Base-by-base conservation (phyloP, 2,888 invertebrate genomes). In the Epistrophe grossulariae region DNA sequence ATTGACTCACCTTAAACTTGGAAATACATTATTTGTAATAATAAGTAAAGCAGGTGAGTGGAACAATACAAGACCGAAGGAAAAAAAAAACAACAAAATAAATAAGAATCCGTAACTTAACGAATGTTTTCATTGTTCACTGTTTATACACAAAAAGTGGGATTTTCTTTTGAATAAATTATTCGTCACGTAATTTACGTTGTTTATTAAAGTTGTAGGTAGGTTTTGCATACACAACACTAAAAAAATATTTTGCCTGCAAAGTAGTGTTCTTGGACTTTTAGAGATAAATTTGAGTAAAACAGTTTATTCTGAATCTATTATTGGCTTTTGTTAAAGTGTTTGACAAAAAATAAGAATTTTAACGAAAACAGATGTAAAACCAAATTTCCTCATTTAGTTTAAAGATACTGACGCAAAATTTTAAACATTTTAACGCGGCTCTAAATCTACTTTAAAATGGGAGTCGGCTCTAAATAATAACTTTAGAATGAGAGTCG, bases 1-100 rank as follows among this genome's bases (percentile, higher is more conserved):
- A 24, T 55, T 70, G 55, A 70, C 38, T 70, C 55, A 70, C 40
- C 40, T 70, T 70, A 70, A 70, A 70, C 70, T 70, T 55, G 24
- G 40, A 55, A 43, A 24, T 24, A 24, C 24, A 55, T n/a, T 28
- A 24, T 52, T 68, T 19, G 15, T 35, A 50, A 11, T 17, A 31
- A 43, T 11, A 50, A 19, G 52, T 35, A 35, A 19, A 52, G 52
- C 31, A 70, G 52, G 40, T 48, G 66, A 70, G 10, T 52, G 52
- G 70, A 52, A 68, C 38, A 35, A 68, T 52, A 35, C 15, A 15
- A 40, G 2, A 59, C 7, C 11, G 38, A 24, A 10, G 38, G 8
- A 48, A 45, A 38, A 59, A 59, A 35, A 17, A 17, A 59, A 59
- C 4, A 10, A 59, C 35, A n/a, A n/a, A 28, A n/a, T n/a, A 45